Evolutionary conservation across 2,113 vertebrate species (phyloP), one percentile per base, ranked within the genome.

Genomic region (Hippocampus mohnikei): DNA sequence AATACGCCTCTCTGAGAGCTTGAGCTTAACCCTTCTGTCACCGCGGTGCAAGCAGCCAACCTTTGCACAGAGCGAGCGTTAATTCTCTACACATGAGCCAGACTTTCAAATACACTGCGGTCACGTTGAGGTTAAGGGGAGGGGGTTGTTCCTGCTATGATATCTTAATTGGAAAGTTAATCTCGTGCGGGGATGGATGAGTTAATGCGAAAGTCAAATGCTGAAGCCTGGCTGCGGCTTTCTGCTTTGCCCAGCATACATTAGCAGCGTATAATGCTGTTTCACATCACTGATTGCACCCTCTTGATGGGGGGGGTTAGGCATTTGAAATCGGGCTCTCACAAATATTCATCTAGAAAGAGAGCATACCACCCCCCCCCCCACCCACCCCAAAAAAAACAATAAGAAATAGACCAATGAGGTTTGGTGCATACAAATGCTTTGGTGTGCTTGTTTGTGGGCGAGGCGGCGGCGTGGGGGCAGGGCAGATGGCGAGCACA

Each of bases 101-200:
- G 76, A 81, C 74, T 73, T 84, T 76, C 78, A 78, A 85, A 85
- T 79, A 79, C 69, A 73, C 84, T 77, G 81, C 69, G 83, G 87
- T 83, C 81, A 75, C 63, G 61, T 71, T 63, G 70, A 50, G 86
- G 84, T 84, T 72, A 46, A 85, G 13, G 33, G 33, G 33, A 37
- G 72, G 64, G 66, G 55, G 71, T 83, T 85, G 74, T 79, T 75
- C 60, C 73, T 84, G 86, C 87, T 87, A 89, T 90, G 85, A 89
- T 92, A 91, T 86, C 87, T 91, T 91, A 91, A 92, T 92, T 92
- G 85, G 77, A 90, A 91, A 87, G 76, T 86, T 90, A 91, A 92
- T 91, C 88, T 83, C 29, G 67, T 21, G 68, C 77, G 53, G 67
- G 64, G 69, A 75, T 77, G 76, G 85, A 77, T 79, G 75, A 85